Evolutionary conservation across 2,113 vertebrate species (phyloP).

Genomic region (Odontesthes bonariensis): DNA sequence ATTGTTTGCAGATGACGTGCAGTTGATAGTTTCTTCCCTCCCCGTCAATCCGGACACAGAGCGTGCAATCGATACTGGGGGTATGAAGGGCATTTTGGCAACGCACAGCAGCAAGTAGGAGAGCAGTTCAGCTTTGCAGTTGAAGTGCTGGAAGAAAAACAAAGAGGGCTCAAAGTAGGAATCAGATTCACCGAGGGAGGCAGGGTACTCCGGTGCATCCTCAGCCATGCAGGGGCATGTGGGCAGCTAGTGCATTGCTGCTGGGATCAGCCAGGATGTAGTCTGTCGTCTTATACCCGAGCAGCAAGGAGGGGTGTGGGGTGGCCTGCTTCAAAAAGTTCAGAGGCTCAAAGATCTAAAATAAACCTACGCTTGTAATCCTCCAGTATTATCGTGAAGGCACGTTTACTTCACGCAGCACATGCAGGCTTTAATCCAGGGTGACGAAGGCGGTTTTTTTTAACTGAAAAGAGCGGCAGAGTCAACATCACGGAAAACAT

Average conservation of each 20-base stretch:
- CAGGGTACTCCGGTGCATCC: conserved; percentile 32
- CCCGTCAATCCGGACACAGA: conserved; percentile 51
- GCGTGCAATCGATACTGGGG: conserved; percentile 53
- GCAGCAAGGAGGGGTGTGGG: conserved; percentile 3
- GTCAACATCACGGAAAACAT: background rate
- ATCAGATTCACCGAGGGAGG: background rate
- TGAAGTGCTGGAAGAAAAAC: conserved; percentile 39
- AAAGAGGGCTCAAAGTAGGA: conserved; percentile 26
- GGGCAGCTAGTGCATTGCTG: conserved; percentile 2
- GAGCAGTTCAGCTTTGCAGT: conserved; percentile 66
- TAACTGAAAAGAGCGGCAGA: background rate
- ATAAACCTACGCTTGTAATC: conserved; percentile 67
- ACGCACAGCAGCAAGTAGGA: conserved; percentile 74
- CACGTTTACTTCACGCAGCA: conserved; percentile 49
- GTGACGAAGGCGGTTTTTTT: background rate
- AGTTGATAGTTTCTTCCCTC: conserved; percentile 39
- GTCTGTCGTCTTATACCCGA: conserved; percentile 23
- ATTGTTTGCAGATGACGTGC: conserved; percentile 1
- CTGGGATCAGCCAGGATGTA: background rate
- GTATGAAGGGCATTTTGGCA: conserved; percentile 82
- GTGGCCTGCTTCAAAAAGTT: conserved; percentile 18
- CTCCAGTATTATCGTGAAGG: conserved; percentile 35
- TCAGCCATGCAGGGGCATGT: conserved; percentile 63
- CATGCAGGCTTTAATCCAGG: conserved; percentile 45
- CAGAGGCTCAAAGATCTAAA: conserved; percentile 68